Base-by-base conservation (phyloP, 2,888 invertebrate genomes). In the Dione juno region DNA sequence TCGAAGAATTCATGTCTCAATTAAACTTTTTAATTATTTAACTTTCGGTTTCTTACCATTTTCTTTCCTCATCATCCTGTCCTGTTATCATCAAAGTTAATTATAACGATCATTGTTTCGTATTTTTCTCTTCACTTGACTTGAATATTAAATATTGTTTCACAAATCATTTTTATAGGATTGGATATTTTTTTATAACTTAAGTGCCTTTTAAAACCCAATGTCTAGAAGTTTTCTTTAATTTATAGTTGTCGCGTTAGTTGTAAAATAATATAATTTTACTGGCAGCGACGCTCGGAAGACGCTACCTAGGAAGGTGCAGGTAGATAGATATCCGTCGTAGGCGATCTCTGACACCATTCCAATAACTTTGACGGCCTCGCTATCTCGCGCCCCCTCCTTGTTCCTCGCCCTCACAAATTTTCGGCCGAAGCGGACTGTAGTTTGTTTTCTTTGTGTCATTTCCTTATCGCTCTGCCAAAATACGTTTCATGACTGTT, bases 381-480 rank as follows among this genome's bases (percentile, higher is more conserved):
- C 78, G 76, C 79, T 75, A 75, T 78, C 74, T 71, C 77, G 74
- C 77, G 53, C 81, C 77, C 71, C 77, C 79, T 73, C 77, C 66
- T 73, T 76, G 77, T 73, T 77, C 64, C 72, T 75, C 77, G 79
- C 82, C 82, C 82, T 86, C 86, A 87, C 90, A 90, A 90, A 90
- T 90, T 89, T 88, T 90, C 90, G 85, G 82, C 87, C 86, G 84
- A 81, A 83, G 80, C 87, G 86, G 86, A 88, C 90, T 87, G 87
- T 89, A 91, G 89, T 92, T 92, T 92, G 89, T 93, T 93, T 92
- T 92, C 92, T 92, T 90, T 88, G 89, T 91, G 90, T 90, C 91
- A 91, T 93, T 93, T 93, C 90, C 93, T 93, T 93, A 93, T 93
- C 93, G 89, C 84, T 83, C 86, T 92, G 92, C 93, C 92, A 93